Evolutionary conservation across 2,888 invertebrate species (phyloP).

Genomic region (Crossocerus cetratus): DNA sequence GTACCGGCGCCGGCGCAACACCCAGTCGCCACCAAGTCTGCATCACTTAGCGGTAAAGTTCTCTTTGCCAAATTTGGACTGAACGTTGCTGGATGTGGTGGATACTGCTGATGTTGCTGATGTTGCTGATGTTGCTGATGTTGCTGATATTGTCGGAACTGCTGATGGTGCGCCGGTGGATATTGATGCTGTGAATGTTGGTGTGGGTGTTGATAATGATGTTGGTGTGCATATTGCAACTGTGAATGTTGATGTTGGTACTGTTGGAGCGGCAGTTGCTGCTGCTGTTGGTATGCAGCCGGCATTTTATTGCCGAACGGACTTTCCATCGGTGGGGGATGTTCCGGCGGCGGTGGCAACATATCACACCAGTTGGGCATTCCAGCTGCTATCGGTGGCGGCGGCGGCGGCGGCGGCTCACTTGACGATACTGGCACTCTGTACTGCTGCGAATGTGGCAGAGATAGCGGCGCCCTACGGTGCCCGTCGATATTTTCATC

Average conservation of each 20-base stretch:
- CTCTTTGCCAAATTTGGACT: slow-evolving; percentile 73
- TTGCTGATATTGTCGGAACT: not conserved
- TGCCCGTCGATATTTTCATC: slow-evolving; percentile 69
- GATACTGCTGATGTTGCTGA: slow-evolving; percentile 31
- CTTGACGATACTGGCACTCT: slow-evolving; percentile 45
- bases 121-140: not conserved
- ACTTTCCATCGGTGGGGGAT: slow-evolving; percentile 41
- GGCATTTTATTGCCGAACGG: slow-evolving; percentile 27
- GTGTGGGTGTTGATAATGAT: slow-evolving; percentile 38
- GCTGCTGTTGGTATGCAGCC: slow-evolving; percentile 10
- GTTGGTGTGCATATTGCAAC: slow-evolving; percentile 38
- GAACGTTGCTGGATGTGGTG: slow-evolving; percentile 64
- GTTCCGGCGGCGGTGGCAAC: slow-evolving; percentile 76
- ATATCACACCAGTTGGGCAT: slow-evolving; percentile 82
- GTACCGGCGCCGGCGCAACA: slow-evolving; percentile 42
- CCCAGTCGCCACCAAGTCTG: slow-evolving; percentile 62
- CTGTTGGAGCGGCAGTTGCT: slow-evolving; percentile 12
- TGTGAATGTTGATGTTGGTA: slow-evolving; percentile 21
- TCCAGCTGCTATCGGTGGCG: too few species aligned
- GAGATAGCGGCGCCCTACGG: slow-evolving; percentile 57
- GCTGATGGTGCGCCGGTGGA: too few species aligned
- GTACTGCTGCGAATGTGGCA: slow-evolving; percentile 44
- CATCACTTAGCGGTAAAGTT: slow-evolving; percentile 59
- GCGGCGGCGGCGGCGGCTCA: slow-evolving; percentile 12
- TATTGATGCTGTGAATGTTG: slow-evolving; percentile 17